Evolutionary conservation across 2,888 invertebrate species (phyloP), one percentile per base, ranked within the genome.

Genomic region (Ormyrus rosae): DNA sequence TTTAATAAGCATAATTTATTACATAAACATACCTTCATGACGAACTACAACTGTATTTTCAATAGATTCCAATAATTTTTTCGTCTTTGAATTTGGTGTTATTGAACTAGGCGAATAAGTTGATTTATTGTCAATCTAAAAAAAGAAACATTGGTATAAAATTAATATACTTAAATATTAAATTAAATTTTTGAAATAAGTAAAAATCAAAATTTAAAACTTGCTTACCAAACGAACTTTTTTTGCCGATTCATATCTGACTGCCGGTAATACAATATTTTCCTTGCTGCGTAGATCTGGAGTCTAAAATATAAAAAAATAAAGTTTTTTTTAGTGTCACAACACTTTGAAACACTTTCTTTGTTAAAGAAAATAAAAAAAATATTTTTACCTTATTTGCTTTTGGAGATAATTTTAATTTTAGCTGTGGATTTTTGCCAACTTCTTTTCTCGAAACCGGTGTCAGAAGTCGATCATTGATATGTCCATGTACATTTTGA

Each of bases 41-140:
- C 85, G 85, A 46, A 88, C 85, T 10, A 89, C 83, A 34, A 89
- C 80, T 77, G 87, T 89, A 75, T 84, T 86, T 70, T 86, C 84
- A 6, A 84, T 81, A 4, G 85, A 72, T 60, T 83, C 84, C 0
- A 88, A 75, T 48, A 88, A 82, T 64, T 83, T 83, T 64, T 83
- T 84, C 9, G 85, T 81, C 83, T 53, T 67, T 70, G 82, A 82
- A 55, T 78, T 78, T 13, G 82, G 74, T 8, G 77, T 73, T 61
- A 71, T 56, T 9, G 68, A 53, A 10, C 56, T 63, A 0, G 80
- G 77, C 5, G 77, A 61, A 53, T 70, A 73, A n/a, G 74, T 79
- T 2, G 82, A 77, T 9, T 85, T 78, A 50, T 80, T 75, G 8
- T 83, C 61, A 9, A 80, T 83, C 85, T 85, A 34, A 78, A 56